Evolutionary conservation across 2,888 invertebrate species (phyloP).

Genomic region (Belgica antarctica): DNA sequence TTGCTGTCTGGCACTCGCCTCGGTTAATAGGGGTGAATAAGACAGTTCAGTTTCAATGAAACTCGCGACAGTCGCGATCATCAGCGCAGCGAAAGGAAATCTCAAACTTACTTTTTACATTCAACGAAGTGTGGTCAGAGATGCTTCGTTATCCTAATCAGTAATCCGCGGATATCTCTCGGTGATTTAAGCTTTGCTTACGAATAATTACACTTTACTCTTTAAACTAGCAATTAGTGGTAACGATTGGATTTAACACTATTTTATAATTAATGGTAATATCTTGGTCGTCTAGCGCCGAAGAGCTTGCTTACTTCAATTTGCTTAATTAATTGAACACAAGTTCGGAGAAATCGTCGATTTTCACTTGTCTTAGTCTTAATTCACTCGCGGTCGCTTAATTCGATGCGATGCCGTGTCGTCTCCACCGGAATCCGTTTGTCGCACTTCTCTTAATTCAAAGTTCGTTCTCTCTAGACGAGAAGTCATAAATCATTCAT

Average conservation of each 20-base stretch:
- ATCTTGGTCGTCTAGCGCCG: slow-evolving; percentile 11
- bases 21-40: slow-evolving; percentile 9
- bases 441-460: slow-evolving; percentile 2
- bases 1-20: neutral
- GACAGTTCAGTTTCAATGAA: slow-evolving; percentile 5
- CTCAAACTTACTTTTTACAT: slow-evolving; percentile 21
- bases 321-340: slow-evolving; percentile 37
- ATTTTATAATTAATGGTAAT: slow-evolving; percentile 33
- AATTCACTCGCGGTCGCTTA: slow-evolving; percentile 6
- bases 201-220: neutral
- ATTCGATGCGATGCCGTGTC: neutral
- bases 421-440: neutral
- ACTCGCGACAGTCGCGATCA: neutral
- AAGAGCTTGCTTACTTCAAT: neutral
- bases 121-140: slow-evolving; percentile 7
- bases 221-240: neutral
- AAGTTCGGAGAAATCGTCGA: slow-evolving; percentile 16
- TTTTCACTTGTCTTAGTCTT: neutral
- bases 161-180: slow-evolving; percentile 1
- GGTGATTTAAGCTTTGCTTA: neutral
- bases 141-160: neutral
- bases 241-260: neutral
- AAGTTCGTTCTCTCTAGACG: neutral
- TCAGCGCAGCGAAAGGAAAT: neutral
- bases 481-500: slow-evolving; percentile 35